Evolutionary conservation across 2,888 invertebrate genomes (phyloP), one percentile per base, ranked within the genome.

Genomic region (Melanotus villosus): DNA sequence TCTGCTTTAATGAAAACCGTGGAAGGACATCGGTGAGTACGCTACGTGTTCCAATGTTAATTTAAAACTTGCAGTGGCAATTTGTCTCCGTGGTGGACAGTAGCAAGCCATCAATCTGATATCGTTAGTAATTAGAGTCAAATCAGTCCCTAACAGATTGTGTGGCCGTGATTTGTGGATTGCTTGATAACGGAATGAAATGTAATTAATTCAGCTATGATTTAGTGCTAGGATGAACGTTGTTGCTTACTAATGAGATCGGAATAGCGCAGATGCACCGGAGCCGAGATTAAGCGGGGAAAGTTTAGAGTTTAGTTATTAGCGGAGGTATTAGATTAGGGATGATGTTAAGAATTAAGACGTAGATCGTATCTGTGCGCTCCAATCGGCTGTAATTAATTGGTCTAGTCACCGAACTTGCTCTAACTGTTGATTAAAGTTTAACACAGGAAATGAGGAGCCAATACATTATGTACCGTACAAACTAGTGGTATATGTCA

Each of bases 141-240:
- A 81, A 82, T 82, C 81, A 80, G 78, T 77, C 78, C 71, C 76
- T 78, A 81, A 80, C 81, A 81, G 82, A 82, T 83, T 81, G 81
- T 74, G 77, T 71, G 74, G 68, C 75, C 76, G 78, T 83, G 84
- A 84, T 84, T 84, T 84, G 83, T 83, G 83, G 80, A 82, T 81
- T 78, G 79, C 79, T 80, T 81, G 83, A 83, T 83, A 84, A 83
- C 81, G 79, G 78, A 80, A 79, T 79, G 82, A 81, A 81, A 80
- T 75, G 82, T 82, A 83, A 84, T 84, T 83, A 84, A 83, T 84
- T 84, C 82, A 74, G 77, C 73, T 74, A 80, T 81, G 81, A 82
- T 83, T 81, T 81, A 81, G 79, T 65, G 50, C 38, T 43, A 56
- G 62, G 70, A 72, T 68, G 71, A 66, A 75, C 74, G 77, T 75